A percentile compares a stretch with the other conserved stretches of the same genome.
Evolutionary conservation across 1,140 invertebrate genomes (phyloP).

Genomic region (Theocolax elegans): DNA sequence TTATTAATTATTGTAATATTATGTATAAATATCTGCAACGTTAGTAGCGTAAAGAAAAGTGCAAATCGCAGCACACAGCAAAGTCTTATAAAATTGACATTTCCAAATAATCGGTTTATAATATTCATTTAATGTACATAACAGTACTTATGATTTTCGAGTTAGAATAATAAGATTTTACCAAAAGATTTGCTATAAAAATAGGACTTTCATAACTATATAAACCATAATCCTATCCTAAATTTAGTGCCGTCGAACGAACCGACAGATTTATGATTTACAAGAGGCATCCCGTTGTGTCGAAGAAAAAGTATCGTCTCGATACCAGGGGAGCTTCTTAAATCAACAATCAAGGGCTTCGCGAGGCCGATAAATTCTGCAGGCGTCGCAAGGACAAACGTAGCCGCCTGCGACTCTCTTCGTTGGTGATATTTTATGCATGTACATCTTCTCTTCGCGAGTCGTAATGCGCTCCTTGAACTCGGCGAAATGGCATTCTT

Average conservation of each 20-base stretch:
- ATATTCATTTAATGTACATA: too few relatives aligned
- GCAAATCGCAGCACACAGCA: too few relatives aligned
- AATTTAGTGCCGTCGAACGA: neutral
- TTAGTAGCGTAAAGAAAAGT: too few relatives aligned
- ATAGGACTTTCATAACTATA: too few relatives aligned
- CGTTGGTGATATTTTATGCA: constrained; percentile 21
- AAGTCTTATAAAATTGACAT: too few relatives aligned
- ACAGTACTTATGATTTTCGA: too few relatives aligned
- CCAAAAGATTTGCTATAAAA: too few relatives aligned
- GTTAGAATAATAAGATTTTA: too few relatives aligned
- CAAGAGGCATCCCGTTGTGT: neutral
- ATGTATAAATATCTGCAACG: too few relatives aligned
- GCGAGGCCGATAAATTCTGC: constrained; percentile 32
- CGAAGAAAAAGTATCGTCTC: neutral
- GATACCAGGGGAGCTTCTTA: neutral
- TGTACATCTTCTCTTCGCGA: constrained; percentile 2
- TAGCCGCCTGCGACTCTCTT: neutral
- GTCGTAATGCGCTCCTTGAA: constrained; percentile 18
- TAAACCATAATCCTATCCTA: too few relatives aligned
- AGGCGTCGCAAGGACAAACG: neutral
- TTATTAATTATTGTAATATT: too few relatives aligned
- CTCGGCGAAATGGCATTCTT: neutral
- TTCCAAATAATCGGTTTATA: too few relatives aligned
- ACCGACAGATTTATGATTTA: constrained; percentile 22
- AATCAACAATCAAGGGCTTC: constrained; percentile 36